Conservation (phyloP, 2,888 invertebrate genomes). For the Vandiemenella viatica region DNA sequence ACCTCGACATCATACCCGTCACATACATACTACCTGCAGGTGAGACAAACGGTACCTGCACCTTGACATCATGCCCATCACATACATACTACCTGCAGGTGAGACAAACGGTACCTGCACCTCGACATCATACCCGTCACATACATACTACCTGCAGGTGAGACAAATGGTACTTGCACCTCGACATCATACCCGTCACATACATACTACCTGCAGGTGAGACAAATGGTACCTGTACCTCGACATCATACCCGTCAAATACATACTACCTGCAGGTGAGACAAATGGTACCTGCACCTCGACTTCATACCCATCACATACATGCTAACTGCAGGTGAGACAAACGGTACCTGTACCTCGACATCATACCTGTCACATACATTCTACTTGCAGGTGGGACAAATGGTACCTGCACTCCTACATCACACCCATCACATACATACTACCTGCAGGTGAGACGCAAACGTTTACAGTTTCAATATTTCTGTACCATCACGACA, state of each 20-base stretch:
- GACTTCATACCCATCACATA: conserved; percentile 3
- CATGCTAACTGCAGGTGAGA: conserved; percentile 28
- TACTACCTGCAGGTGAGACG: conserved; percentile 30
- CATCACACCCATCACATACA: background rate
- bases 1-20: conserved; percentile 2
- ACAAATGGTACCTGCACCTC: background rate
- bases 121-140: conserved; percentile 4
- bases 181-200: conserved; percentile 3
- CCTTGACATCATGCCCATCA: conserved; percentile 2
- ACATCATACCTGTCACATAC: conserved; percentile 1
- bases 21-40: conserved; percentile 3
- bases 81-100: conserved; percentile 2
- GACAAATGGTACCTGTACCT: background rate
- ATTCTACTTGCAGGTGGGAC: conserved; percentile 29
- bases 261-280: conserved; percentile 28
- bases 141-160: conserved; percentile 1
- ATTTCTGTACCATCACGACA: too few species aligned
- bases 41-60: background rate
- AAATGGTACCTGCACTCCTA: background rate
- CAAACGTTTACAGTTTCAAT: too few species aligned
- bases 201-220: conserved; percentile 2
- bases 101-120: background rate
- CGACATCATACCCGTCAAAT: conserved; percentile 1
- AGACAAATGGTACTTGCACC: background rate
- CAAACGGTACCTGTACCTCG: background rate